phyloP scores from a whole-genome alignment of 2,113 vertebrate genomes.

The Microtus montanus region DNA sequence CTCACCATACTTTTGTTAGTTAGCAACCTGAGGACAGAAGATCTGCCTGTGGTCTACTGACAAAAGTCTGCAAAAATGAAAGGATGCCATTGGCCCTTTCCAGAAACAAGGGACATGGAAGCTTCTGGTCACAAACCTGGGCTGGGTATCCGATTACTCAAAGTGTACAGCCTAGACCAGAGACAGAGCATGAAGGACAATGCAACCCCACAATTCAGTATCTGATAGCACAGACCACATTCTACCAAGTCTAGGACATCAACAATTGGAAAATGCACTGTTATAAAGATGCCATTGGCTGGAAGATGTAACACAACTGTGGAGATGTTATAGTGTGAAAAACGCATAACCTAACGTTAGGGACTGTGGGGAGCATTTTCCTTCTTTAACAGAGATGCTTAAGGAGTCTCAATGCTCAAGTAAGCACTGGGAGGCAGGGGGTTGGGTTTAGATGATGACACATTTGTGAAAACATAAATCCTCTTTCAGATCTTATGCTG shows the following conservation, averaged over 20 bases:
- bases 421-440: not conserved
- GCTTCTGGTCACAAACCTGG: not conserved
- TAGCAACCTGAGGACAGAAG: not conserved
- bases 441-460: not conserved
- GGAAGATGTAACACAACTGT: not conserved
- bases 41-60: not conserved
- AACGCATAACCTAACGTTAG: not conserved
- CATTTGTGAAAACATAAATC: not conserved
- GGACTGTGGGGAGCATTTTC: not conserved
- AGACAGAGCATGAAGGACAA: not conserved
- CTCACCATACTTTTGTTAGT: not conserved
- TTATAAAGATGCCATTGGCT: not conserved
- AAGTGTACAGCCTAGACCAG: not conserved
- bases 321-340: not conserved
- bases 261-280: not conserved
- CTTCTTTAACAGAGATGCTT: not conserved
- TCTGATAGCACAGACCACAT: not conserved
- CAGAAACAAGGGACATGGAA: not conserved
- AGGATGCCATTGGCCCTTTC: not conserved
- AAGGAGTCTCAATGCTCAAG: not conserved
- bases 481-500: not conserved
- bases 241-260: not conserved
- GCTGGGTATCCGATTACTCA: not conserved
- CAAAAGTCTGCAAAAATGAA: constrained; percentile 43
- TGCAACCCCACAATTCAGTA: not conserved